Conservation (phyloP, 2,888 invertebrate genomes). For the Microctonus aethiopoides region DNA sequence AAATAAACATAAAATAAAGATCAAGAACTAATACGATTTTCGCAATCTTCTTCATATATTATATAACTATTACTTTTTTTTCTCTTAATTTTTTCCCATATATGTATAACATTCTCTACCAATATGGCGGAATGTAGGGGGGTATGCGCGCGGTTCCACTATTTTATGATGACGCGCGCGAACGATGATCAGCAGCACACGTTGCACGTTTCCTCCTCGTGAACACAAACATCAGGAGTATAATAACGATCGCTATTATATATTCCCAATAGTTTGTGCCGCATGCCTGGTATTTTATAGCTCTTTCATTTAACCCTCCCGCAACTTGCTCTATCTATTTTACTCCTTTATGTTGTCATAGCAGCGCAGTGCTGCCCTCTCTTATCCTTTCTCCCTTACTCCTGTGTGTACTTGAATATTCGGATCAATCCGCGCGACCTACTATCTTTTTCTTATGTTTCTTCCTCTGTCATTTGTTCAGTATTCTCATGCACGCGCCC, state of each 20-base stretch:
- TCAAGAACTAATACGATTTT: too few relatives aligned
- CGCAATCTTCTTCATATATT: too few relatives aligned
- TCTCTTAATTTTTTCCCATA: background rate
- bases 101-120: background rate
- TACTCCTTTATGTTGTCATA: background rate
- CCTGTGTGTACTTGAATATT: background rate
- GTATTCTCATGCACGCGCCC: background rate
- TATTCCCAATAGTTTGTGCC: background rate
- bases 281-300: background rate
- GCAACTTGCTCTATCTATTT: background rate
- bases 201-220: constrained; percentile 6
- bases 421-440: background rate
- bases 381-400: background rate
- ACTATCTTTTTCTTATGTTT: background rate
- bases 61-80: background rate
- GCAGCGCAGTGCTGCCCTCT: constrained; percentile 21
- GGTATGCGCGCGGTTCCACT: constrained; percentile 5
- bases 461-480: background rate
- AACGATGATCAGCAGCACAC: constrained; percentile 24
- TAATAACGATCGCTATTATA: background rate
- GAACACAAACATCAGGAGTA: background rate
- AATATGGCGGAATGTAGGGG: constrained; percentile 23
- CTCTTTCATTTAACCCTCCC: too few relatives aligned
- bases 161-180: constrained; percentile 3
- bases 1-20: too few relatives aligned